A percentile compares a stretch with the other conserved stretches of the same genome.
These are phyloP conservation scores for Xyliphius kryptos DNA, from an alignment of 2,113 vertebrate genomes.

Conservation along the genomic window DNA sequence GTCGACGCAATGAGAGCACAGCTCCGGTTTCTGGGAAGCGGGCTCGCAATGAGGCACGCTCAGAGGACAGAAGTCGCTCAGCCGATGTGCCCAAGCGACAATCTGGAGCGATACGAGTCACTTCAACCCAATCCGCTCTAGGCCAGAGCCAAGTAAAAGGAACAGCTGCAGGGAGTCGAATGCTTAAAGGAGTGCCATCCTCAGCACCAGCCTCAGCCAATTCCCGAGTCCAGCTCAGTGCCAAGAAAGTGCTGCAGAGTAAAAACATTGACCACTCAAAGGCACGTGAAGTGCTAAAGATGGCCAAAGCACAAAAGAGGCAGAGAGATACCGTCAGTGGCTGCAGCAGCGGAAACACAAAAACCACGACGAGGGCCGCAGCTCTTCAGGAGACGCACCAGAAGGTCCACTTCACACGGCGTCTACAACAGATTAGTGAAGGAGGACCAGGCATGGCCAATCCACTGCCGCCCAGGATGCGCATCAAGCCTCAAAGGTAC, in stretches of 20 bases:
- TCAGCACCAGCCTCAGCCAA: conserved; percentile 62
- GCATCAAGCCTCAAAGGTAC: conserved; percentile 95
- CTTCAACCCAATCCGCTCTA: conserved; percentile 55
- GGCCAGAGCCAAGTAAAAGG: conserved; percentile 67
- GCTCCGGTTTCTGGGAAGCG: conserved; percentile 81
- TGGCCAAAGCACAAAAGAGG: conserved; percentile 80
- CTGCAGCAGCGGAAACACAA: conserved; percentile 28
- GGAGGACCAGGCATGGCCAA: conserved; percentile 46
- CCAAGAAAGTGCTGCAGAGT: conserved; percentile 86
- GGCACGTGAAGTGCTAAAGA: conserved; percentile 81
- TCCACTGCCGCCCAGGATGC: conserved; percentile 85
- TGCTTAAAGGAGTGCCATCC: conserved; percentile 69
- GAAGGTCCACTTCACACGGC: conserved; percentile 91
- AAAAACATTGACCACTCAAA: conserved; percentile 85
- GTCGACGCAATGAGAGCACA: conserved; percentile 72
- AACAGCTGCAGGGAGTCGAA: conserved; percentile 54
- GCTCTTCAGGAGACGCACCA: conserved; percentile 76
- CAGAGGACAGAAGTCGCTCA: conserved; percentile 73
- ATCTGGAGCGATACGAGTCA: conserved; percentile 73
- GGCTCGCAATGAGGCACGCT: conserved; percentile 77
- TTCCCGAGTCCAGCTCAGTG: conserved; percentile 73
- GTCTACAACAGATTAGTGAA: conserved; percentile 83
- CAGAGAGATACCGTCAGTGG: conserved; percentile 57
- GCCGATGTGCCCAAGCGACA: conserved; percentile 68
- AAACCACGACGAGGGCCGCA: conserved; percentile 54